phyloP scores from a whole-genome alignment of 2,888 invertebrate species.

The Dendrolimus pini region DNA sequence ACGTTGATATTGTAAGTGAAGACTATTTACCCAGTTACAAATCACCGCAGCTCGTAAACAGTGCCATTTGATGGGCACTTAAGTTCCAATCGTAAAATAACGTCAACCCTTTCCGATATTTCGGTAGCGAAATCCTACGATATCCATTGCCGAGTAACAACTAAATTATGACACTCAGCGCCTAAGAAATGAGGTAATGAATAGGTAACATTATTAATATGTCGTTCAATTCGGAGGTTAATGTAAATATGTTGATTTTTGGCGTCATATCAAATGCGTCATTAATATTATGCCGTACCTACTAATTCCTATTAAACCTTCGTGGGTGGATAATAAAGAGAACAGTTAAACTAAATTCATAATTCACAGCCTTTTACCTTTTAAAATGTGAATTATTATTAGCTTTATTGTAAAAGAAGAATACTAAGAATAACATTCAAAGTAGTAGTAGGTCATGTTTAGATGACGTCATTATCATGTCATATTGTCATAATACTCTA shows the following conservation, averaged over 20 bases:
- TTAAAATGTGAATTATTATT: too few relatives aligned
- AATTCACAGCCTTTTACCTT: too few relatives aligned
- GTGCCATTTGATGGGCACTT: slow-evolving; percentile 45
- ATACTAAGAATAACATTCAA: too few relatives aligned
- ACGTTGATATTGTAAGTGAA: not conserved
- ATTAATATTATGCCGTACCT: slow-evolving; percentile 36
- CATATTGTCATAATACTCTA: too few relatives aligned
- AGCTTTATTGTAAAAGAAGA: too few relatives aligned
- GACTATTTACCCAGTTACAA: slow-evolving; percentile 19
- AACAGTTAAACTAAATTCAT: too few relatives aligned
- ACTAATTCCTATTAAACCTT: too few relatives aligned
- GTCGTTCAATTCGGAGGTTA: not conserved
- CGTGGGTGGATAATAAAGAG: slow-evolving; percentile 13
- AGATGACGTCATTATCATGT: too few relatives aligned
- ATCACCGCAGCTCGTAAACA: slow-evolving; percentile 37
- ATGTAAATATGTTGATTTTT: slow-evolving; percentile 14
- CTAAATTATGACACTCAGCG: not conserved
- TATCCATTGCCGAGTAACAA: not conserved
- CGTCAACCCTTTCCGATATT: slow-evolving; percentile 17
- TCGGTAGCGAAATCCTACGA: not conserved
- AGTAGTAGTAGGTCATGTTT: too few relatives aligned
- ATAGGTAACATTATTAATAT: not conserved
- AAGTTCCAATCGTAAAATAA: slow-evolving; percentile 38
- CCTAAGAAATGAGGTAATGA: not conserved
- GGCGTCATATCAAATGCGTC: slow-evolving; percentile 30